phyloP scores from a whole-genome alignment of 1,140 invertebrate species.

The Drosophila kepulauana region DNA sequence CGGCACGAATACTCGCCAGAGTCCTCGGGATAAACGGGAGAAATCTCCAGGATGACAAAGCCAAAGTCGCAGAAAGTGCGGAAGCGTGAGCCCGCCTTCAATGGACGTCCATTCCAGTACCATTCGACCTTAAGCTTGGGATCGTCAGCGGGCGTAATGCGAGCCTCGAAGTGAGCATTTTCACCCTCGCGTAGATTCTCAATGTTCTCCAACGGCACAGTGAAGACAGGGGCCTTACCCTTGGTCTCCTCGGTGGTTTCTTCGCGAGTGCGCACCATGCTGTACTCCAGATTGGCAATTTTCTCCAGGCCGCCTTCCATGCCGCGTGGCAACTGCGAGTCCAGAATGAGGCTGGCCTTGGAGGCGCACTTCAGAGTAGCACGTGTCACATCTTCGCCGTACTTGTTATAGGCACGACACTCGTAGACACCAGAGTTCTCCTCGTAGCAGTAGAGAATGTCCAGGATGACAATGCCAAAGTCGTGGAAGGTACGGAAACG shows the following conservation, averaged over 20 bases:
- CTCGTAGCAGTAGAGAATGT: slow-evolving; percentile 98
- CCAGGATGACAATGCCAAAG: slow-evolving; percentile 98
- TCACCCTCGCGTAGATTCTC: slow-evolving; percentile 95
- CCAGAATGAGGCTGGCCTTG: slow-evolving; percentile 96
- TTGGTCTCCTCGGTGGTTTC: slow-evolving; percentile 89
- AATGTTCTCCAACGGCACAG: slow-evolving; percentile 94
- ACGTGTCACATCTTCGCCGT: slow-evolving; percentile 95
- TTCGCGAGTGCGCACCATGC: slow-evolving; percentile 90
- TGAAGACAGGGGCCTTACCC: slow-evolving; percentile 95
- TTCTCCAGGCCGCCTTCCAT: slow-evolving; percentile 97
- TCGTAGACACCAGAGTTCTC: slow-evolving; percentile 98
- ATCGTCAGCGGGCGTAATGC: slow-evolving; percentile 96
- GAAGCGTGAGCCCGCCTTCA: slow-evolving; percentile 95
- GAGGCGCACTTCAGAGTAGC: slow-evolving; percentile 94
- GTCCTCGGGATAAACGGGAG: slow-evolving; percentile 97
- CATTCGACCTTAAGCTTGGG: slow-evolving; percentile 97
- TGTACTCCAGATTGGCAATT: slow-evolving; percentile 96
- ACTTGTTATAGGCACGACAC: slow-evolving; percentile 95
- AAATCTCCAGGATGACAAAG: slow-evolving; percentile 97
- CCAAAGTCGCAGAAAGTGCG: slow-evolving; percentile 98
- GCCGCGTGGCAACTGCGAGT: slow-evolving; percentile 96
- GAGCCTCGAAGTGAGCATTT: slow-evolving; percentile 97
- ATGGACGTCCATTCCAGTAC: slow-evolving; percentile 97
- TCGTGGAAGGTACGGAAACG: slow-evolving; percentile 98
- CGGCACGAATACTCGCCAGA: slow-evolving; percentile 97